Percentiles rank a stretch among this genome's conserved stretches.
Conservation (phyloP, 2,888 invertebrate species). For the Sipha maydis region DNA sequence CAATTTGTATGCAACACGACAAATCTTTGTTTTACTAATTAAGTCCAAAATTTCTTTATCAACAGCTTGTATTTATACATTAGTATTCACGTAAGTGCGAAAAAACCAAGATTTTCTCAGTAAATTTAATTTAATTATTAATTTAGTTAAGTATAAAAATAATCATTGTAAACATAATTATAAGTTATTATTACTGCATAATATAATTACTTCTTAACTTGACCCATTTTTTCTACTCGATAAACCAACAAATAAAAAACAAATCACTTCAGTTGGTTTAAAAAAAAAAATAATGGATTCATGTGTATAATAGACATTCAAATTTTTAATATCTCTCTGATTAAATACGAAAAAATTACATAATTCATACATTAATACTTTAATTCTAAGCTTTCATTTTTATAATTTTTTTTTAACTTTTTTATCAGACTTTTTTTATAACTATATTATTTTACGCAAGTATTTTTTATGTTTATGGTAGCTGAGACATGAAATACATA, state of each 20-base stretch:
- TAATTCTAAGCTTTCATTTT: neutral
- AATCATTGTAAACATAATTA: no score
- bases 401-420: neutral
- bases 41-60: neutral
- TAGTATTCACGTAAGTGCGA: neutral
- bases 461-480: neutral
- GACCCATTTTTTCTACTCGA: no score
- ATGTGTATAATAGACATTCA: neutral
- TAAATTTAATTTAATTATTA: neutral
- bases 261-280: no score
- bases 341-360: neutral
- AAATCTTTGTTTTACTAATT: slow-evolving; percentile 11
- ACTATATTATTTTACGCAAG: neutral
- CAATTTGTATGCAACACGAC: slow-evolving; percentile 25
- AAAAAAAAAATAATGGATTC: neutral
- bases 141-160: neutral
- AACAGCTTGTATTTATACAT: neutral
- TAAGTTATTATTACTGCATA: no score
- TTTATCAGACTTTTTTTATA: neutral
- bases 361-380: neutral
- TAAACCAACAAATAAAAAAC: no score
- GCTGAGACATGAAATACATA: neutral
- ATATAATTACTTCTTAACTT: no score
- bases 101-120: neutral
- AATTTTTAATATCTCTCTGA: neutral